phyloP scores from a whole-genome alignment of 2,888 invertebrate genomes.

The Lithophane semibrunnea region DNA sequence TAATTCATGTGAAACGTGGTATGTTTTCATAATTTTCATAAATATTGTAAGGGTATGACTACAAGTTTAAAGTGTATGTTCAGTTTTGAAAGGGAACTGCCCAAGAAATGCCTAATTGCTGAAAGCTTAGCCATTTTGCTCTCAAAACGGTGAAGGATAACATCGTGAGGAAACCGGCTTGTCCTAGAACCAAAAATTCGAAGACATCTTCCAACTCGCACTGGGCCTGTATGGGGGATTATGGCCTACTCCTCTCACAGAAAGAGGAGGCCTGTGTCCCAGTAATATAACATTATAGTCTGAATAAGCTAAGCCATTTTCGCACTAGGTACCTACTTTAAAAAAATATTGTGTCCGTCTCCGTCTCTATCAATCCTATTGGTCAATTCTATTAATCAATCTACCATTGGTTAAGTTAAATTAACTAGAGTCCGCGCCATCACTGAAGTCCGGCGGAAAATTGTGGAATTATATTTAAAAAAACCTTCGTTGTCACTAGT shows the following conservation, averaged over 20 bases:
- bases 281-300: too few species aligned
- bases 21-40: slow-evolving; percentile 23
- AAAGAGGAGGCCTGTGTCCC: too few species aligned
- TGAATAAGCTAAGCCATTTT: not conserved
- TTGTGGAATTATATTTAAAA: too few species aligned
- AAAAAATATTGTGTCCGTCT: not conserved
- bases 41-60: slow-evolving; percentile 10
- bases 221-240: too few species aligned
- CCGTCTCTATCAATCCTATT: not conserved
- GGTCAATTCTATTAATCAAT: not conserved
- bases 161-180: too few species aligned
- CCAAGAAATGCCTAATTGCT: not conserved
- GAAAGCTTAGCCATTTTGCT: too few species aligned
- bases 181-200: too few species aligned
- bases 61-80: not conserved
- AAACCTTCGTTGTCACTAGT: too few species aligned
- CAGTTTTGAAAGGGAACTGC: not conserved
- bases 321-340: not conserved
- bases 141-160: too few species aligned
- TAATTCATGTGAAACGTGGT: slow-evolving; percentile 15
- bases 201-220: too few species aligned
- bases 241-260: too few species aligned
- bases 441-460: too few species aligned
- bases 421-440: not conserved
- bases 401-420: not conserved